Base-by-base conservation (phyloP, 2,888 invertebrate genomes). In the Slavum lentiscoides region DNA sequence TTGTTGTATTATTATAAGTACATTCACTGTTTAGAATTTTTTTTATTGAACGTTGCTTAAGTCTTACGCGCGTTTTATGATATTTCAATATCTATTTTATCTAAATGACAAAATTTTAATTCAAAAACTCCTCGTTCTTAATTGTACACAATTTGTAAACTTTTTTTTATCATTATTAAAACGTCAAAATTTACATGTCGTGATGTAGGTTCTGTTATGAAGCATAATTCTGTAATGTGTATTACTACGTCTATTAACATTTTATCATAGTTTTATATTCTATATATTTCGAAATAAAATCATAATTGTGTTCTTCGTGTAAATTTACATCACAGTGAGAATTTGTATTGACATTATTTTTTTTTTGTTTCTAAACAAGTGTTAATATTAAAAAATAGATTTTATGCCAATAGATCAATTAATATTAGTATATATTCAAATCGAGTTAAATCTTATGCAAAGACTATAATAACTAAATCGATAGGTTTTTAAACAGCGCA, bases 1-100 rank as follows among this genome's bases (percentile, higher is more conserved):
- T 11, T 13, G 13, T 49, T 13, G 49, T 49, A 49, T 55, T 23
- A 55, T n/a, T 43, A 72, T 8, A 30, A 30, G 30, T 59, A 23
- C 13, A 68, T 76, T 76, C 37, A 66, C 39, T 30, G 1, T 23
- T 67, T 66, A 4, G 58, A 64, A 21, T 15, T 62, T 55, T 23
- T 49, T n/a, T 43, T 43, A 39, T 15, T 58, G 37, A 59, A 17
- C 23, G 11, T 37, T 9, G 15, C 21, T 39, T 39, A 39, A n/a
- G 58, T 70, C 15, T 70, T 55, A 19, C 13, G 23, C 30, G n/a
- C 62, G 23, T 49, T 53, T 61, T 8, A 49, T 49, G 15, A 62
- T 30, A 49, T 13, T 19, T 39, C 11, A 67, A 21, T 43, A 49
- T 49, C 8, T 21, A 11, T 30, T 30, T 43, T 9, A 43, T 43